Evolutionary conservation across 2,113 vertebrate genomes (phyloP).

Genomic region (Henicopernis longicauda): DNA sequence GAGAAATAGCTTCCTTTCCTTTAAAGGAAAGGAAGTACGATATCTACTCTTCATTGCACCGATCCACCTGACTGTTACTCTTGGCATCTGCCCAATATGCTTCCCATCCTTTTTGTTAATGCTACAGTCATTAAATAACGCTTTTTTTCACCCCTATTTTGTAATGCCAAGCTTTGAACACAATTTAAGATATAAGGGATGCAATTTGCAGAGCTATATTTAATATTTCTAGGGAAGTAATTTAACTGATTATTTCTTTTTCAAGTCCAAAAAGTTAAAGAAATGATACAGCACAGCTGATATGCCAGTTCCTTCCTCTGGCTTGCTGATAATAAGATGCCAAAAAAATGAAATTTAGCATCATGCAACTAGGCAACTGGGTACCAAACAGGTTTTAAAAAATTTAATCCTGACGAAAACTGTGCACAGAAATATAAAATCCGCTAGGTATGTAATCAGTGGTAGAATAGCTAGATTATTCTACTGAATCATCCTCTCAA

Average conservation of each 20-base stretch:
- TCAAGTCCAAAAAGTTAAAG: constrained; percentile 17
- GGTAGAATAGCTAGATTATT: not conserved
- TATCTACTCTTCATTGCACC: not conserved
- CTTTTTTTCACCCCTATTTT: not conserved
- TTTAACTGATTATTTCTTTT: constrained; percentile 44
- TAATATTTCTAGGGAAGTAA: constrained; percentile 25
- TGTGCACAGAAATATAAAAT: not conserved
- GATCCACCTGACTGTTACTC: constrained; percentile 24
- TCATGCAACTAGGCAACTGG: not conserved
- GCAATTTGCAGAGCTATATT: constrained; percentile 25
- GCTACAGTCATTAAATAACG: not conserved
- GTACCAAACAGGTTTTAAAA: not conserved
- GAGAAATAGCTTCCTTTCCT: constrained; percentile 12
- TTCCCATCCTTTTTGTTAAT: constrained; percentile 21
- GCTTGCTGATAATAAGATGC: not conserved
- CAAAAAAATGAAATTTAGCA: not conserved
- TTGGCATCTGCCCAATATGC: constrained; percentile 11
- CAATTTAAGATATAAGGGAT: not conserved
- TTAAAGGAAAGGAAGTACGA: constrained; percentile 10
- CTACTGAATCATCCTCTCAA: not conserved
- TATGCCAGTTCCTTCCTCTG: not conserved
- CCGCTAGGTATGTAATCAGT: not conserved
- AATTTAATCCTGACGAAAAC: not conserved
- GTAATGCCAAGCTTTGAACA: not conserved
- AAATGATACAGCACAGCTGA: not conserved